Evolutionary conservation across 2,113 vertebrate species (phyloP).

Genomic region (Oncorhynchus nerka): DNA sequence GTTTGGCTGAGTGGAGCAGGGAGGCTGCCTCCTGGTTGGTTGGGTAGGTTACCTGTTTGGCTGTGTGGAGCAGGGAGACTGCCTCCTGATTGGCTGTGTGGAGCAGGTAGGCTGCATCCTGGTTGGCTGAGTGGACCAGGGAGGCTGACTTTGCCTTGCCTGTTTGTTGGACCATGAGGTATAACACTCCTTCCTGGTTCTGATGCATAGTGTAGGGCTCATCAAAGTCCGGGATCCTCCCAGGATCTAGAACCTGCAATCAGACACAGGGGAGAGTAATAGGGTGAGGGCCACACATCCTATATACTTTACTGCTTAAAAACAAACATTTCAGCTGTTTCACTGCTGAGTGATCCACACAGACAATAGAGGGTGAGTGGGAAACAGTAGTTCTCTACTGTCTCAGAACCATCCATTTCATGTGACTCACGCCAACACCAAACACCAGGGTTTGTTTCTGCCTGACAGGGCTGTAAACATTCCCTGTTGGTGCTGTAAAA

Average conservation of each 20-base stretch:
- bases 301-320: constrained; percentile 65
- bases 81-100: too few relatives aligned
- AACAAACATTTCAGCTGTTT: constrained; percentile 70
- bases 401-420: constrained; percentile 63
- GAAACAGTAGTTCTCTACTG: constrained; percentile 54
- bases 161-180: constrained; percentile 91
- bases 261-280: constrained; percentile 45
- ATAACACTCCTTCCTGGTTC: constrained; percentile 84
- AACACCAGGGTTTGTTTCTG: constrained; percentile 50
- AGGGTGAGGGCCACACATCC: constrained; percentile 10
- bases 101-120: too few relatives aligned
- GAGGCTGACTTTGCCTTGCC: constrained; percentile 83
- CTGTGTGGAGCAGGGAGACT: too few relatives aligned
- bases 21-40: too few relatives aligned
- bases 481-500: constrained; percentile 51
- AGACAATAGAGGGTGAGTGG: constrained; percentile 37
- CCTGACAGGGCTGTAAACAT: constrained; percentile 23
- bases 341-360: constrained; percentile 60
- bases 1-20: too few relatives aligned
- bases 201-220: constrained; percentile 89
- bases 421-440: constrained; percentile 61
- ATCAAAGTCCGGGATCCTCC: constrained; percentile 87
- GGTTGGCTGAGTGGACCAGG: constrained; percentile 67
- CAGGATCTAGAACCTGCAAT: constrained; percentile 88
- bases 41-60: too few relatives aligned